A percentile compares a stretch with the other conserved stretches of the same genome.
Conservation (phyloP, 1,140 invertebrate genomes). For the Saxidomus purpurata region DNA sequence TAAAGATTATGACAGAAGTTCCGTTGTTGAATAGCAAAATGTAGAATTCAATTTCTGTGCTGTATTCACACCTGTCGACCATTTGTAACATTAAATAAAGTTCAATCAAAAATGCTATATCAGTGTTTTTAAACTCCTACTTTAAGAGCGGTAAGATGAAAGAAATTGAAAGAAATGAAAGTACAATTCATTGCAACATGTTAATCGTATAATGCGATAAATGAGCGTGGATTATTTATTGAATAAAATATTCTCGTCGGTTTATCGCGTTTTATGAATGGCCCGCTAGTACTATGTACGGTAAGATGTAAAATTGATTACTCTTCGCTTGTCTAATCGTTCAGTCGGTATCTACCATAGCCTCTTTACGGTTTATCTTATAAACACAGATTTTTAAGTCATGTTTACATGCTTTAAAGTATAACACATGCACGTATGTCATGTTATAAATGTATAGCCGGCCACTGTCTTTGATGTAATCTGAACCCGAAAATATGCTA, state of each 20-base stretch:
- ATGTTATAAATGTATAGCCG: background rate
- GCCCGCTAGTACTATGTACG: background rate
- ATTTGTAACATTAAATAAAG: background rate
- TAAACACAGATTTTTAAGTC: slow-evolving; percentile 30
- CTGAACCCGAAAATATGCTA: no score
- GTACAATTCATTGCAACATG: slow-evolving; percentile 44
- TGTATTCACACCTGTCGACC: slow-evolving; percentile 24
- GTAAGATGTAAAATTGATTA: background rate
- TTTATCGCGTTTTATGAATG: slow-evolving; percentile 45
- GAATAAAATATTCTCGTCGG: background rate
- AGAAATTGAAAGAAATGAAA: slow-evolving; percentile 29
- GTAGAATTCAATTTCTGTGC: no score
- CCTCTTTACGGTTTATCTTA: slow-evolving; percentile 23
- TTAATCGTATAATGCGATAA: slow-evolving; percentile 49
- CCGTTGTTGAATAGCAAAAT: no score
- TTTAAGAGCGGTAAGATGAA: slow-evolving; percentile 24
- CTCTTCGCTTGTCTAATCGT: background rate
- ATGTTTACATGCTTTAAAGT: background rate
- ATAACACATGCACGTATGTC: background rate
- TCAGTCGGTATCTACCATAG: background rate
- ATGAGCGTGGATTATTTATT: slow-evolving; percentile 16
- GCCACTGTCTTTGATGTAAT: no score
- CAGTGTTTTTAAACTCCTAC: background rate
- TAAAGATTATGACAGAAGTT: no score
- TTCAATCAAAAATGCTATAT: slow-evolving; percentile 34